These are phyloP conservation scores for Ophiothrix spiculata DNA, from an alignment of 35 echinoderm and acorn worm genomes.

Conservation along the genomic window DNA sequence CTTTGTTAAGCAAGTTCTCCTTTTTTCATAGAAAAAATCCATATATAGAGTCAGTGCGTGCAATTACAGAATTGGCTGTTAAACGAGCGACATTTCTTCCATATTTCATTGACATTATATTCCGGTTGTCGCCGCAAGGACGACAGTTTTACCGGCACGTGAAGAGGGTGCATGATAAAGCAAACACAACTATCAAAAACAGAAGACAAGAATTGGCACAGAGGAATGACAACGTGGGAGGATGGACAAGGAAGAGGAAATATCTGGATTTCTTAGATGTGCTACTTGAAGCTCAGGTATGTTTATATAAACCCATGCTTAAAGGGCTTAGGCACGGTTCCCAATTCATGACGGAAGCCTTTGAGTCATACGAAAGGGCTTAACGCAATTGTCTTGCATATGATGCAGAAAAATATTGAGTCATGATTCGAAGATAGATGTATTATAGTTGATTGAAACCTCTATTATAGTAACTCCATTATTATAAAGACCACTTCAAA, in stretches of 20 bases:
- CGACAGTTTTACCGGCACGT: neutral
- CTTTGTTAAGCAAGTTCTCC: no score
- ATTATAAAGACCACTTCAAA: no score
- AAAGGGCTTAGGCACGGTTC: no score
- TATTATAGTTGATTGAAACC: no score
- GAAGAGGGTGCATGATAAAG: neutral
- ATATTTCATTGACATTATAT: neutral
- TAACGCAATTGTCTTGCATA: no score
- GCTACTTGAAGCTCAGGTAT: neutral
- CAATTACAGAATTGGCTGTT: neutral
- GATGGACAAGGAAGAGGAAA: neutral
- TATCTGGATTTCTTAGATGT: constrained; percentile 16
- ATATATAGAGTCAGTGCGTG: neutral
- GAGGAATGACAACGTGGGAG: neutral
- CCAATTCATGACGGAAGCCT: no score
- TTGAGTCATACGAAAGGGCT: no score
- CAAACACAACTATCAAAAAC: neutral
- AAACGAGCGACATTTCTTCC: neutral
- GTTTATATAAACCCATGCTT: no score
- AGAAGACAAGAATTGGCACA: neutral
- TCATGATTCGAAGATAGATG: no score
- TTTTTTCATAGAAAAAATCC: neutral
- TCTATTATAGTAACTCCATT: no score
- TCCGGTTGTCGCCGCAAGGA: neutral
- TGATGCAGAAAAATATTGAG: no score